A percentile compares a stretch with the other conserved stretches of the same genome.
Evolutionary conservation across 2,888 invertebrate species (phyloP).

Genomic region (Metopia argyrocephala): DNA sequence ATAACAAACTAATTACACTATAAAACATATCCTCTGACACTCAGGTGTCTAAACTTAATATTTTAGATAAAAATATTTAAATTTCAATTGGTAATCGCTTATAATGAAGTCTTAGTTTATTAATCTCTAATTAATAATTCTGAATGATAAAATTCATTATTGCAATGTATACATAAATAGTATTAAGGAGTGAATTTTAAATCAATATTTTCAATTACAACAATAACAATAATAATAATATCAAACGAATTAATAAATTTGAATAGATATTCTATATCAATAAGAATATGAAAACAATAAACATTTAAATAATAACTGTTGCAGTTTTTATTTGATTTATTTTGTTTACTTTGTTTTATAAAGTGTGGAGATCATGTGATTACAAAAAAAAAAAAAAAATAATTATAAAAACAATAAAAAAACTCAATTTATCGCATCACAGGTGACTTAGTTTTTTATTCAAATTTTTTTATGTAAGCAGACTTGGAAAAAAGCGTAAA

Average conservation of each 20-base stretch:
- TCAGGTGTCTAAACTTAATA: too few species aligned
- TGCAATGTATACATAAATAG: conserved; percentile 10
- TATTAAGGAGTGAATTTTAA: too few species aligned
- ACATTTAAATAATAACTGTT: not conserved
- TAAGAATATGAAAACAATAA: not conserved
- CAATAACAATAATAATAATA: too few species aligned
- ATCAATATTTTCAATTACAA: too few species aligned
- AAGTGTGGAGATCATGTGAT: not conserved
- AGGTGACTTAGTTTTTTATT: not conserved
- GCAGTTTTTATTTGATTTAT: not conserved
- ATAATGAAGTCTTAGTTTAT: conserved; percentile 41
- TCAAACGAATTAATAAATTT: not conserved
- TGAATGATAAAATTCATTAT: conserved; percentile 17
- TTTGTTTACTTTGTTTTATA: not conserved
- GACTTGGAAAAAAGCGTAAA: not conserved
- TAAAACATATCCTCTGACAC: conserved; percentile 1
- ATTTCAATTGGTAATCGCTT: conserved; percentile 19
- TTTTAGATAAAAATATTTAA: not conserved
- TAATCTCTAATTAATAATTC: conserved; percentile 44
- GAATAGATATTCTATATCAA: too few species aligned
- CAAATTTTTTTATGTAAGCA: not conserved
- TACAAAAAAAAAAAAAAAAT: too few species aligned
- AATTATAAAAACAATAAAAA: not conserved
- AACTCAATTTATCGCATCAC: not conserved
- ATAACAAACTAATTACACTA: conserved; percentile 21